Percentiles rank a stretch among this genome's conserved stretches.
Conservation (phyloP, 2,113 vertebrate genomes). For the Phyllostomus hastatus region DNA sequence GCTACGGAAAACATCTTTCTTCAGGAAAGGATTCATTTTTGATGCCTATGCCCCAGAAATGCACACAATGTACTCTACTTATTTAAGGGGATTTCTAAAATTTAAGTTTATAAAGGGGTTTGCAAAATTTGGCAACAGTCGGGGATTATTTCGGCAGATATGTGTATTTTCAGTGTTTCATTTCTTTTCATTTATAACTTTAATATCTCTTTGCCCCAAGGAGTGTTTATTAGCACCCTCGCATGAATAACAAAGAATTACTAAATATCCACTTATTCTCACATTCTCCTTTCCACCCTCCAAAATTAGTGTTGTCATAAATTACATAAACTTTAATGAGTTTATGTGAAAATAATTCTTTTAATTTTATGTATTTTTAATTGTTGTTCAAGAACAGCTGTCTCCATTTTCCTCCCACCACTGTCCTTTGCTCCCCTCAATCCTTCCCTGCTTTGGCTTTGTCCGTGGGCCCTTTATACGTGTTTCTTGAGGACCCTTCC, state of each 20-base stretch:
- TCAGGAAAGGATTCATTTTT: not conserved
- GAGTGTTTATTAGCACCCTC: not conserved
- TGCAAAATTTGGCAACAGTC: not conserved
- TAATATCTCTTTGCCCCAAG: conserved; percentile 9
- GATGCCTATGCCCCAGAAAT: not conserved
- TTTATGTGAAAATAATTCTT: not conserved
- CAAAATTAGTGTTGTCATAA: not conserved
- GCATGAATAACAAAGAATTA: conserved; percentile 15
- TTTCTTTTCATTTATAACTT: not conserved
- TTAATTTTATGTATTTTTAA: too few relatives aligned
- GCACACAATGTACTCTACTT: not conserved
- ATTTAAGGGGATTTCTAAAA: not conserved
- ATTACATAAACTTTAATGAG: not conserved
- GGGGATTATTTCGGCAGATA: not conserved
- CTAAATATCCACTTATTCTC: not conserved
- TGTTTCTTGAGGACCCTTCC: too few relatives aligned
- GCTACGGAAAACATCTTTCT: not conserved
- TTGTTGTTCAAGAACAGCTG: too few relatives aligned
- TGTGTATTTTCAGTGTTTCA: conserved; percentile 16
- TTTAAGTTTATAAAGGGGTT: not conserved
- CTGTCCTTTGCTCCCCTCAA: too few relatives aligned
- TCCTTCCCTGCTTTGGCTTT: too few relatives aligned
- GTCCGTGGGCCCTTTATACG: too few relatives aligned
- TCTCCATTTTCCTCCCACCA: too few relatives aligned
- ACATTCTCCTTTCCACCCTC: not conserved